These are phyloP conservation scores for Drosophila differens DNA, from an alignment of 2,888 invertebrate genomes.

Conservation along the genomic window DNA sequence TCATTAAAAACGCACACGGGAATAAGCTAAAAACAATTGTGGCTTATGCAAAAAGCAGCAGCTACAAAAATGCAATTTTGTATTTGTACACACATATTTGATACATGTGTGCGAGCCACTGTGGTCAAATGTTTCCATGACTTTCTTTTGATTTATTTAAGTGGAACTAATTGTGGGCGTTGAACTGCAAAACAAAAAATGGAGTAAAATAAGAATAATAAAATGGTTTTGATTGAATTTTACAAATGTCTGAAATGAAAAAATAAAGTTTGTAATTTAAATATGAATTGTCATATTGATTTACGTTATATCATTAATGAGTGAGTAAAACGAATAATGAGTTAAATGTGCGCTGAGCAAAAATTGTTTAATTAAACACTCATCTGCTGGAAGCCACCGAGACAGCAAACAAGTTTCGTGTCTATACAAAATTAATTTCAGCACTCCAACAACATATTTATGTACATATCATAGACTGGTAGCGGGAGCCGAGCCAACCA, in stretches of 20 bases:
- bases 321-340: slow-evolving; percentile 31
- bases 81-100: slow-evolving; percentile 23
- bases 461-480: slow-evolving; percentile 31
- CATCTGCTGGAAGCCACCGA: slow-evolving; percentile 26
- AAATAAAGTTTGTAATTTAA: slow-evolving; percentile 24
- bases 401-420: slow-evolving; percentile 50
- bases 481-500: not conserved
- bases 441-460: slow-evolving; percentile 36
- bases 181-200: slow-evolving; percentile 62
- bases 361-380: slow-evolving; percentile 74
- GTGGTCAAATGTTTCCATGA: slow-evolving; percentile 68
- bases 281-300: slow-evolving; percentile 44
- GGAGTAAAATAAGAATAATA: slow-evolving; percentile 15
- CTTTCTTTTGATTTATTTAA: slow-evolving; percentile 79
- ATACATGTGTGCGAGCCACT: slow-evolving; percentile 11
- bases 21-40: slow-evolving; percentile 58
- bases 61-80: slow-evolving; percentile 27
- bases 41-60: slow-evolving; percentile 57
- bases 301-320: not conserved
- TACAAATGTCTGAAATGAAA: slow-evolving; percentile 25
- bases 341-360: slow-evolving; percentile 23
- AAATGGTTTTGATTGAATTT: slow-evolving; percentile 36
- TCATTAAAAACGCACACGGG: slow-evolving; percentile 52
- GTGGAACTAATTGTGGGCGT: slow-evolving; percentile 81
- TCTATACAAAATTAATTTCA: slow-evolving; percentile 74